phyloP scores from a whole-genome alignment of 37 sponge, comb jelly and placozoan genomes.

The Lycopodina hypogea region DNA sequence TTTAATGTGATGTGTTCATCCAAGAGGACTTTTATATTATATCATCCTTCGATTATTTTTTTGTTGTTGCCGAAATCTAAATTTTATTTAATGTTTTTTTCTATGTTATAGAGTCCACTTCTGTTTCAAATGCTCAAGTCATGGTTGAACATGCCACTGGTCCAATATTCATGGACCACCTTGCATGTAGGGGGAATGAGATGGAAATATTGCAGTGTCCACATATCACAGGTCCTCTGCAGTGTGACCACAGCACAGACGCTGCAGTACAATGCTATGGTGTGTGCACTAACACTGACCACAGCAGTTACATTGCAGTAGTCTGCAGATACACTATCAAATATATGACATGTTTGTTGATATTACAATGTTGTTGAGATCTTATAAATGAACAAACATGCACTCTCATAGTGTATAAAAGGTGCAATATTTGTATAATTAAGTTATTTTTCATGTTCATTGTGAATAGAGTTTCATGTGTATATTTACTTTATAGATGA shows the following conservation, averaged over 20 bases:
- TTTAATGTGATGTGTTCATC: too few relatives aligned
- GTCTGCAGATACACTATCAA: conserved; percentile 35
- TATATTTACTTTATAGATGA: neutral
- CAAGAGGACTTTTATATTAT: too few relatives aligned
- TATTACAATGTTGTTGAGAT: neutral
- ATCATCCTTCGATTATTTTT: too few relatives aligned
- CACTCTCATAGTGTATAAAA: too few relatives aligned
- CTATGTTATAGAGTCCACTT: neutral
- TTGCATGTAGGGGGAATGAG: neutral
- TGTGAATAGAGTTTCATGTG: too few relatives aligned
- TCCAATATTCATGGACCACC: conserved; percentile 1
- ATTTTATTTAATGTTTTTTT: too few relatives aligned
- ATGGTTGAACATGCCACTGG: neutral
- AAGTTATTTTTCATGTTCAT: too few relatives aligned
- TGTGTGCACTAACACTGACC: conserved; percentile 2
- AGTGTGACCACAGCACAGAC: neutral
- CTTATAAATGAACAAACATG: too few relatives aligned
- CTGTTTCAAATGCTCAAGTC: neutral
- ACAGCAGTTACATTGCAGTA: conserved; percentile 17
- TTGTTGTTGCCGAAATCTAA: too few relatives aligned
- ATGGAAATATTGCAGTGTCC: neutral
- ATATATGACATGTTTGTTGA: conserved; percentile 12
- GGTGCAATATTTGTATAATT: too few relatives aligned
- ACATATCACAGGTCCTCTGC: neutral
- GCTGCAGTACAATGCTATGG: neutral